Conservation (phyloP, 2,888 invertebrate species). For the Eudasyphora cyanicolor region DNA sequence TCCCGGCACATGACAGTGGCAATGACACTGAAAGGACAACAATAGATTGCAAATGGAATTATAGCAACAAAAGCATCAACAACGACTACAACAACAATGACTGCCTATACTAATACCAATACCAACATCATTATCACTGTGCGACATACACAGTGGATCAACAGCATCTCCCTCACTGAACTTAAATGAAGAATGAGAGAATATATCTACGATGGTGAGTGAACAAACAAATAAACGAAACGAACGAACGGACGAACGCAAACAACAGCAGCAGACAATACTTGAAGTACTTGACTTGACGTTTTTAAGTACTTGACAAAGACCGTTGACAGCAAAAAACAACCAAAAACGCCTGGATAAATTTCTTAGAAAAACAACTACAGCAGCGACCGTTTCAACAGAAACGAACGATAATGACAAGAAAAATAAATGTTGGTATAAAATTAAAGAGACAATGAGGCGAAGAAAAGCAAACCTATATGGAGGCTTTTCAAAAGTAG, state of each 20-base stretch:
- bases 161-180: background rate
- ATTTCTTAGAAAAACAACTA: slow-evolving; percentile 41
- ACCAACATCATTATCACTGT: slow-evolving; percentile 36
- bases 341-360: slow-evolving; percentile 56
- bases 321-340: slow-evolving; percentile 65
- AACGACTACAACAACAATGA: slow-evolving; percentile 13
- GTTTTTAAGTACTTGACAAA: slow-evolving; percentile 69
- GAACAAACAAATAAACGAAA: slow-evolving; percentile 6
- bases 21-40: slow-evolving; percentile 57
- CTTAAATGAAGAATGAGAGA: background rate
- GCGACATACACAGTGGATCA: slow-evolving; percentile 26
- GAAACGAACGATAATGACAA: slow-evolving; percentile 28
- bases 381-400: slow-evolving; percentile 46
- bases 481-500: background rate
- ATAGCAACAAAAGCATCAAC: slow-evolving; percentile 41
- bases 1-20: slow-evolving; percentile 41
- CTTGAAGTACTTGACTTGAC: slow-evolving; percentile 67
- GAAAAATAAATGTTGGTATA: slow-evolving; percentile 47
- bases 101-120: slow-evolving; percentile 57
- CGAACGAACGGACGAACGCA: too few species aligned
- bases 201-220: too few species aligned
- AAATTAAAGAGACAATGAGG: slow-evolving; percentile 43
- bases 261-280: slow-evolving; percentile 62
- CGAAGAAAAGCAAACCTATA: slow-evolving; percentile 2
- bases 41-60: slow-evolving; percentile 54